Evolutionary conservation across 2,113 vertebrate species (phyloP), one percentile per base, ranked within the genome.

Genomic region (Hoplias malabaricus): DNA sequence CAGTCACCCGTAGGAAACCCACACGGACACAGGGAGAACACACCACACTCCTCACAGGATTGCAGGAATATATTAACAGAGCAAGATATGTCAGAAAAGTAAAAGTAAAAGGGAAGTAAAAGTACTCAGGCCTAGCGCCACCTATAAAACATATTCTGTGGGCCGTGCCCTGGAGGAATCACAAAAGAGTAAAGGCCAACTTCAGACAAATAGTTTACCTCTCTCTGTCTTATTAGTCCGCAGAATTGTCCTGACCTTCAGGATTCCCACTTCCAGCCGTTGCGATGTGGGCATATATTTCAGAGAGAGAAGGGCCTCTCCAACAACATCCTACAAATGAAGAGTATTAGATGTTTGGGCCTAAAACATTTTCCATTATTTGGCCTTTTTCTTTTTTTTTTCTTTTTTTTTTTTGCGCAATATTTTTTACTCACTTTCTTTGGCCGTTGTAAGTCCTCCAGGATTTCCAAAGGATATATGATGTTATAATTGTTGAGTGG

Each of bases 261-360:
- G 78, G 69, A 94, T 78, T 23, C 91, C 90, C 3, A 93, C 85
- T 74, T 94, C 93, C 33, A 92, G 84, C 79, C 90, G 93, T 82
- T 93, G 92, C 65, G 91, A 90, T 5, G 91, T 92, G 19, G 92
- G 92, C 38, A 94, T 87, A 62, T 91, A 91, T 88, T 87, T 94
- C 1, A 94, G 75, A 0, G 89, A 92, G 21, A 94, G 79, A 3
- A 95, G 88, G 2, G 92, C 86, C 65, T 93, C 84, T 78, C 92
- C 93, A 12, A 92, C 91, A 8, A 86, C 29, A 73, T 93, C 91
- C 93, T 95, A 78, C n/a, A 48, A 36, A 75, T n/a, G 70, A 13
- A n/a, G 5, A 27, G 0, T 46, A 42, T 14, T 11, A 9, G 21
- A 31, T 62, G 10, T 42, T 12, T 57, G 29, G 14, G 14, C 9